Conservation (phyloP, 2,113 vertebrate species). For the Origma solitaria region DNA sequence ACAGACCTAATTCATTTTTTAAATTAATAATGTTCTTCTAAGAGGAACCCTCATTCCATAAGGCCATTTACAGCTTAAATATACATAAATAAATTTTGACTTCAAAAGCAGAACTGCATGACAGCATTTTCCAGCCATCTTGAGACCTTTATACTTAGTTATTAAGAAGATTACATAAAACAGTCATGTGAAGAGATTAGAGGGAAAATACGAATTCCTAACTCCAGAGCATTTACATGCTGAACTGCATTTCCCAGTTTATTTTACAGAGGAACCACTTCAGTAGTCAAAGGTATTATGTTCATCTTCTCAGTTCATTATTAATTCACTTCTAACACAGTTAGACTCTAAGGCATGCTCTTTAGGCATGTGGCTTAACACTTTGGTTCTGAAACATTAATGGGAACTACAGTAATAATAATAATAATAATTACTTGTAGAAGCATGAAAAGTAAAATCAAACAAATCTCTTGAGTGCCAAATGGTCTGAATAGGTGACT, state of each 20-base stretch:
- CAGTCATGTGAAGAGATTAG: constrained; percentile 7
- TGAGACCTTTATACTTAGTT: neutral
- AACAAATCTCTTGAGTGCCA: neutral
- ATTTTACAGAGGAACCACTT: constrained; percentile 31
- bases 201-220: neutral
- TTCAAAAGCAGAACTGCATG: constrained; percentile 27
- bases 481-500: neutral
- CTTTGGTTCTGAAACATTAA: constrained; percentile 3
- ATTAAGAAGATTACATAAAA: constrained; percentile 49
- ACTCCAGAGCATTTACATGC: neutral
- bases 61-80: constrained; percentile 39
- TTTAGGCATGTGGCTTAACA: neutral
- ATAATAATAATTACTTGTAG: neutral
- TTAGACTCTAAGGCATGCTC: neutral
- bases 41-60: neutral
- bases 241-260: neutral
- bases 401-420: neutral
- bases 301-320: neutral
- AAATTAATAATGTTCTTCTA: constrained; percentile 37
- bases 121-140: constrained; percentile 18
- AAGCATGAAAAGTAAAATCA: neutral
- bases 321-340: constrained; percentile 2
- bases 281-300: constrained; percentile 40
- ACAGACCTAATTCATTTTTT: constrained; percentile 51
- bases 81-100: constrained; percentile 44